A percentile compares a stretch with the other conserved stretches of the same genome.
Evolutionary conservation across 2,113 vertebrate species (phyloP).

Genomic region (Cisticola juncidis): DNA sequence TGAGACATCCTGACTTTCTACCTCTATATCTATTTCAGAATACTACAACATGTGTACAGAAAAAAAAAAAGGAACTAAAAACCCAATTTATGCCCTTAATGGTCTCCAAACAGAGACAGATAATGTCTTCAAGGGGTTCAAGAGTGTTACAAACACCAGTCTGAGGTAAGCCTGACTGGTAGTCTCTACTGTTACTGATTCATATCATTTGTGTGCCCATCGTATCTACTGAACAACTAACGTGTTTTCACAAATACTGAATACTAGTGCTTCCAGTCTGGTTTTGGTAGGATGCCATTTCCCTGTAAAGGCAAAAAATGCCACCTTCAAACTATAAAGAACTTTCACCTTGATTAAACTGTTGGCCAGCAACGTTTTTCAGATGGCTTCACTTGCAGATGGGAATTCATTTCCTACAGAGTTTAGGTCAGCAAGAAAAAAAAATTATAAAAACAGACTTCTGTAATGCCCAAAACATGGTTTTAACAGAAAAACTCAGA

Average conservation of each 20-base stretch:
- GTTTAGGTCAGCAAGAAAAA: not conserved
- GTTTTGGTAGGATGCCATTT: not conserved
- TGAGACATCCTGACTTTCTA: not conserved
- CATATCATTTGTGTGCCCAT: not conserved
- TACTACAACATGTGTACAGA: not conserved
- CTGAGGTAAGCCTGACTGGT: not conserved
- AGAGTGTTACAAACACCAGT: rapidly evolving
- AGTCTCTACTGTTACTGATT: not conserved
- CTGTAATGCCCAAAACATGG: not conserved
- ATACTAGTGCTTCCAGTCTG: not conserved
- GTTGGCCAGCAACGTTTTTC: not conserved
- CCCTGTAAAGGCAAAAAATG: not conserved
- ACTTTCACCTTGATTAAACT: not conserved
- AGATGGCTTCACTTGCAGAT: not conserved
- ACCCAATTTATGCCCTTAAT: not conserved
- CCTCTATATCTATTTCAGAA: not conserved
- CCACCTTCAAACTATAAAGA: not conserved
- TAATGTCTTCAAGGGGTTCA: not conserved
- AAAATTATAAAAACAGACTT: not conserved
- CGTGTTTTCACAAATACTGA: not conserved
- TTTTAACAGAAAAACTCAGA: not conserved
- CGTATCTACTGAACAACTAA: not conserved
- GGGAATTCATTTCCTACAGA: not conserved
- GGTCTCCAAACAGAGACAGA: not conserved
- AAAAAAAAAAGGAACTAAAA: not conserved